phyloP scores from a whole-genome alignment of 2,888 invertebrate genomes.

The Leptinotarsa peninsularis region DNA sequence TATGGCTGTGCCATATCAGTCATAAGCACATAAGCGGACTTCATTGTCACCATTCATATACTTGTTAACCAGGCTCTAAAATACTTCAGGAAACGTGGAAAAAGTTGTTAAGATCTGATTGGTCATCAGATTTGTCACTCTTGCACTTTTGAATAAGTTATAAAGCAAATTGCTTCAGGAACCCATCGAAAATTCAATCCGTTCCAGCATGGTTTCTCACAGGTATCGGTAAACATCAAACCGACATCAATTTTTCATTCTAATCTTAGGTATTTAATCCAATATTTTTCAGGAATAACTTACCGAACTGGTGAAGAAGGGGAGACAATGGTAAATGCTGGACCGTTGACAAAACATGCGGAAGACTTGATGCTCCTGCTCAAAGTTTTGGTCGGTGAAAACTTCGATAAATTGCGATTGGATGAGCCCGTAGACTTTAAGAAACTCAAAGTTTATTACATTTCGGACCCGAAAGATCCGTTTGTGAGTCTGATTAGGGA shows the following conservation, averaged over 20 bases:
- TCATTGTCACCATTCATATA: too few species aligned
- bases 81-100: too few species aligned
- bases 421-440: conserved; percentile 74
- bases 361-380: conserved; percentile 85
- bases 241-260: not conserved
- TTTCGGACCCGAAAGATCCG: conserved; percentile 80
- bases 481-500: conserved; percentile 77
- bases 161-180: too few species aligned
- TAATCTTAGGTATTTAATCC: not conserved
- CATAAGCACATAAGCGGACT: too few species aligned
- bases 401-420: conserved; percentile 70
- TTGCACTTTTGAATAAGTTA: too few species aligned
- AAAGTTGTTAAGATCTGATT: too few species aligned
- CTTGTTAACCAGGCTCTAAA: too few species aligned
- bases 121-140: too few species aligned
- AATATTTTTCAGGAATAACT: conserved; percentile 69
- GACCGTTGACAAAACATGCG: conserved; percentile 84
- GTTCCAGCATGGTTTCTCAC: too few species aligned
- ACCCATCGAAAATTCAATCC: too few species aligned
- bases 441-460: conserved; percentile 80
- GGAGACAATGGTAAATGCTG: conserved; percentile 85
- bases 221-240: too few species aligned
- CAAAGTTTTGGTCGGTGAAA: conserved; percentile 72
- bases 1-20: too few species aligned
- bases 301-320: conserved; percentile 76